Evolutionary conservation across 2,797 vertebrate genomes (phyloP).

Genomic region (Momotus momota): DNA sequence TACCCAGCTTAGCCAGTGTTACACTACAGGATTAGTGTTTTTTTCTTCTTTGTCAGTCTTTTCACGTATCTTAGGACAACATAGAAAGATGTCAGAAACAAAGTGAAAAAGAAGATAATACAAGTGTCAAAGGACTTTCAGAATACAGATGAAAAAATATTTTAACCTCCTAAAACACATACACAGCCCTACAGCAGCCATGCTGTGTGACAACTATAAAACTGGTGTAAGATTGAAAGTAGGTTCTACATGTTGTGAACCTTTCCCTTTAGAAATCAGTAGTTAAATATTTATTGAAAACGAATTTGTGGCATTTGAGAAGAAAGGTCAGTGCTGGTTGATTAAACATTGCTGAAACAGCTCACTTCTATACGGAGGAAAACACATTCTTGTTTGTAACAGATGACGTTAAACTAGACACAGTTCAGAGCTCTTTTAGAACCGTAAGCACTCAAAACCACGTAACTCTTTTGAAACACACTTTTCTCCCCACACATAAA

Average conservation of each 20-base stretch:
- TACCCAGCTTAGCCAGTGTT: background rate
- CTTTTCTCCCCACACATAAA: background rate
- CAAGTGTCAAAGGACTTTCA: background rate
- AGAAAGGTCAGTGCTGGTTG: constrained; percentile 56
- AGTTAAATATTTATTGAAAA: constrained; percentile 80
- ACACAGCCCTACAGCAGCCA: background rate
- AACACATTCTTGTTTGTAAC: background rate
- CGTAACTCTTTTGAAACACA: background rate
- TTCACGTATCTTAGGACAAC: background rate
- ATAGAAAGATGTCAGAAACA: background rate
- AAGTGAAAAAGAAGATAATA: background rate
- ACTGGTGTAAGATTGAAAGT: background rate
- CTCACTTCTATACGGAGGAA: background rate
- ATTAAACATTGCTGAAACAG: constrained; percentile 44
- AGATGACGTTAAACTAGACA: background rate
- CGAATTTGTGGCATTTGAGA: constrained; percentile 7
- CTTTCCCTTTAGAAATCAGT: constrained; percentile 41
- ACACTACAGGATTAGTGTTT: background rate
- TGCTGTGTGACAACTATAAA: background rate
- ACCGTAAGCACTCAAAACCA: background rate
- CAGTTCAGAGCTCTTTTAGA: background rate
- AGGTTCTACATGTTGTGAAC: constrained; percentile 1
- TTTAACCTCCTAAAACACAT: background rate
- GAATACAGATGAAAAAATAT: background rate
- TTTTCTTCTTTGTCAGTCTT: background rate